Percentiles rank a stretch among this genome's conserved stretches.
Evolutionary conservation across 2,113 vertebrate genomes (phyloP).

Genomic region (Enhydra lutris): DNA sequence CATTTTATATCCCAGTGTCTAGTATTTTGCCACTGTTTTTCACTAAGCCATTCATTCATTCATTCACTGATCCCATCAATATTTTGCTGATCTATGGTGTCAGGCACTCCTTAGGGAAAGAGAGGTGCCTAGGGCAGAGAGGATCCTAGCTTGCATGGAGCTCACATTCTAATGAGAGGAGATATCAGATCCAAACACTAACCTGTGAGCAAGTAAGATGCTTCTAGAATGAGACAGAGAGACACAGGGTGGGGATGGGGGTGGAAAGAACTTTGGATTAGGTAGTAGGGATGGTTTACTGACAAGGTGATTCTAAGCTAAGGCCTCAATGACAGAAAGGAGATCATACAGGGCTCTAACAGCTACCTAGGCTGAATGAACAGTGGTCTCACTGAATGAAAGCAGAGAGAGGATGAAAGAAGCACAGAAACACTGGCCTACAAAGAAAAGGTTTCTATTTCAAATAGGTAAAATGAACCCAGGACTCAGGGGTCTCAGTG

Average conservation of each 20-base stretch:
- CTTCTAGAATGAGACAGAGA: neutral
- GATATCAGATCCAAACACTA: neutral
- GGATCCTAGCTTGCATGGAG: neutral
- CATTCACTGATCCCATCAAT: neutral
- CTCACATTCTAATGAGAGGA: neutral
- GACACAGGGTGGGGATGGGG: neutral
- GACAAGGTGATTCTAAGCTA: neutral
- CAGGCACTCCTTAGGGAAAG: neutral
- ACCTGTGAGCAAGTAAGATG: neutral
- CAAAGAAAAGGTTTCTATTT: neutral
- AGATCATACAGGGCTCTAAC: neutral
- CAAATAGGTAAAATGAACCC: neutral
- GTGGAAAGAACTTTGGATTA: neutral
- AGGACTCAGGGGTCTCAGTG: neutral
- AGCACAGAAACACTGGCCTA: neutral
- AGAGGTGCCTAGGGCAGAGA: neutral
- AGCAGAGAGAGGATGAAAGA: neutral
- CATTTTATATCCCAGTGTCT: neutral
- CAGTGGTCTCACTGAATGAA: neutral
- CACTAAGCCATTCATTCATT: neutral
- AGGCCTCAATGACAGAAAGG: neutral
- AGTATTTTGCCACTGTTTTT: neutral
- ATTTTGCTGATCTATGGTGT: neutral
- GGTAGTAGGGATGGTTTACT: neutral
- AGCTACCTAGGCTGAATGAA: neutral